Conservation (phyloP, 2,888 invertebrate genomes). For the Glyphotaelius pellucidus region DNA sequence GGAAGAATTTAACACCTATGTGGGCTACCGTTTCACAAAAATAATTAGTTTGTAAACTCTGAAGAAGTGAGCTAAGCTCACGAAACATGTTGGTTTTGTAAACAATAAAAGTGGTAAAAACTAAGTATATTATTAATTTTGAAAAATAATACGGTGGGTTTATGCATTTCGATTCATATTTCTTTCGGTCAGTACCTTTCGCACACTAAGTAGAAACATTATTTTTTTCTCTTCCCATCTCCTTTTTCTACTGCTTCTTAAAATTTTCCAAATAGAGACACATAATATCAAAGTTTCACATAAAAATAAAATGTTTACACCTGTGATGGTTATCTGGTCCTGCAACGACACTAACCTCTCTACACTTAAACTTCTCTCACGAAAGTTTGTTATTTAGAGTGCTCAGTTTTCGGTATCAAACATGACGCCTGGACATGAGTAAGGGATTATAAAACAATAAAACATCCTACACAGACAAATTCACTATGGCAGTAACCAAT, state of each 20-base stretch:
- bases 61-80: too few species aligned
- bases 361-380: not conserved
- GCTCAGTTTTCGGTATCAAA: not conserved
- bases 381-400: not conserved
- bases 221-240: not conserved
- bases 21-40: not conserved
- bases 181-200: too few species aligned
- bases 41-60: too few species aligned
- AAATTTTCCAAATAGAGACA: too few species aligned
- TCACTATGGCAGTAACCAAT: slow-evolving; percentile 16
- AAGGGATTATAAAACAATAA: not conserved
- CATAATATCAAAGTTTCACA: not conserved
- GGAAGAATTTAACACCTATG: not conserved
- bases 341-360: not conserved
- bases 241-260: too few species aligned
- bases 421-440: not conserved
- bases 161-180: not conserved
- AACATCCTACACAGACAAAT: not conserved
- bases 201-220: not conserved
- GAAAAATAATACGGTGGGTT: not conserved
- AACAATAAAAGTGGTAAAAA: too few species aligned
- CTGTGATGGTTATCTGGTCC: not conserved
- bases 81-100: too few species aligned
- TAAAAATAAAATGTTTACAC: not conserved
- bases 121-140: too few species aligned